phyloP scores from a whole-genome alignment of 1,140 invertebrate genomes.

The Bombus vancouverensis region DNA sequence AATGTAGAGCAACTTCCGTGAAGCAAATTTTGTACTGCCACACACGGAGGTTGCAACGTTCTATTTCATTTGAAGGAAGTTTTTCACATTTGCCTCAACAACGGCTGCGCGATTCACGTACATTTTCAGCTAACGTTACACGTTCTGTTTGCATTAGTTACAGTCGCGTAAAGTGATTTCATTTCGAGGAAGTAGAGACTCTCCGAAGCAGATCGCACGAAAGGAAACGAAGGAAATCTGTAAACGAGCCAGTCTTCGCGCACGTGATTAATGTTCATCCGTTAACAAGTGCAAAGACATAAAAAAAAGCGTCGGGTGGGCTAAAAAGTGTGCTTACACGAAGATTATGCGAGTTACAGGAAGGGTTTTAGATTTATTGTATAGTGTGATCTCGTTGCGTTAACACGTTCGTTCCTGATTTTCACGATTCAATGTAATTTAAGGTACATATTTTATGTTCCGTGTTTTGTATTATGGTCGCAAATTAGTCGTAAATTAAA shows the following conservation, averaged over 20 bases:
- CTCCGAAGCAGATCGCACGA: background rate
- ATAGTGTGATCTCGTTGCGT: too few relatives aligned
- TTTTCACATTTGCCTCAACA: background rate
- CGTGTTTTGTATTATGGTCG: background rate
- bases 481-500: too few relatives aligned
- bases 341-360: background rate
- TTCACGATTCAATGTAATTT: background rate
- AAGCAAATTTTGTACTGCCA: slow-evolving; percentile 3
- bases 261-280: background rate
- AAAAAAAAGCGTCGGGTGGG: too few relatives aligned
- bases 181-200: too few relatives aligned
- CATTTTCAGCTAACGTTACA: background rate
- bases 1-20: slow-evolving; percentile 30
- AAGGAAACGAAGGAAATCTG: background rate
- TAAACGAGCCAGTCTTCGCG: background rate
- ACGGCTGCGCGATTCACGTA: background rate
- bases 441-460: background rate
- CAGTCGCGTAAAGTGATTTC: background rate
- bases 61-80: slow-evolving; percentile 4
- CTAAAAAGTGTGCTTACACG: background rate
- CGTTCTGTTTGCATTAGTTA: too few relatives aligned
- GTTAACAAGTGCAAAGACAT: background rate
- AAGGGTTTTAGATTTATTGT: background rate
- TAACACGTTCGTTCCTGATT: background rate
- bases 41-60: slow-evolving; percentile 1